phyloP scores from a whole-genome alignment of 2,113 vertebrate genomes.

The Pelmatolapia mariae region DNA sequence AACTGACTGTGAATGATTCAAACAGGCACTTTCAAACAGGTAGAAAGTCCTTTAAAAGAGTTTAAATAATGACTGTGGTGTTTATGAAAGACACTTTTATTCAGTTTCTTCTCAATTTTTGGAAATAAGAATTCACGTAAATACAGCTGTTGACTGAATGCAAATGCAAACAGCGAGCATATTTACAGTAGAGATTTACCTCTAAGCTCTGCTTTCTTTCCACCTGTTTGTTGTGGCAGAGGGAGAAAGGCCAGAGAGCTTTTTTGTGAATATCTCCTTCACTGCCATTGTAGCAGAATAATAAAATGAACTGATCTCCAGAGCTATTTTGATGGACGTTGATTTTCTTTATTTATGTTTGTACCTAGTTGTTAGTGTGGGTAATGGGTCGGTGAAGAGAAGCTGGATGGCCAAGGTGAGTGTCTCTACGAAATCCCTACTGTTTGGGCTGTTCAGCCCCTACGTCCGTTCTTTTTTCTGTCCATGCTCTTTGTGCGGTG shows the following conservation, averaged over 20 bases:
- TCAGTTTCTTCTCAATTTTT: neutral
- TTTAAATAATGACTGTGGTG: neutral
- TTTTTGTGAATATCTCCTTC: neutral
- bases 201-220: neutral
- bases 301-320: neutral
- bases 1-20: neutral
- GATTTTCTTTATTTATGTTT: neutral
- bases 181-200: neutral
- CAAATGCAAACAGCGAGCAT: neutral
- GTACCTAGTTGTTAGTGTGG: neutral
- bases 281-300: neutral
- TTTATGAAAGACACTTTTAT: neutral
- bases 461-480: neutral
- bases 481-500: neutral
- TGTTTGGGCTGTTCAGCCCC: neutral
- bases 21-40: neutral
- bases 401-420: neutral
- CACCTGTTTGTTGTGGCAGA: neutral
- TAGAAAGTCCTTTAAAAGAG: neutral
- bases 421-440: neutral
- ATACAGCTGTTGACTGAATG: neutral
- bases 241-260: neutral
- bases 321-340: neutral
- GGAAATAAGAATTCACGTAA: neutral
- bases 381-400: neutral